A percentile compares a stretch with the other conserved stretches of the same genome.
Evolutionary conservation across 64 coral and sea anemone genomes (phyloP).

Genomic region (Montipora capricornis): DNA sequence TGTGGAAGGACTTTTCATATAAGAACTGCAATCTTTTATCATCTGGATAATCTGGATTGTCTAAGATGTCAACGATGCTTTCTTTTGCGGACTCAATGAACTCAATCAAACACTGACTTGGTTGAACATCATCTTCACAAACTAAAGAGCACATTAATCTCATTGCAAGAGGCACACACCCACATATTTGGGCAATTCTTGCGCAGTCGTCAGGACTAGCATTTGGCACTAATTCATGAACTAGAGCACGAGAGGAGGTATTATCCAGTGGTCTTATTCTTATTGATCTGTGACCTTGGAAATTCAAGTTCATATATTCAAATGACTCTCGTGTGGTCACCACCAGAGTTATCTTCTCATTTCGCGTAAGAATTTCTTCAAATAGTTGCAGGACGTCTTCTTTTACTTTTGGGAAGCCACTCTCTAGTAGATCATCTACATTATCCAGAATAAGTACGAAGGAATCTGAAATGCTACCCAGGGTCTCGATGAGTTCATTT

Average conservation of each 20-base stretch:
- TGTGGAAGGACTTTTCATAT: conserved; percentile 15
- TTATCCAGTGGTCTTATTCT: conserved; percentile 11
- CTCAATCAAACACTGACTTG: neutral
- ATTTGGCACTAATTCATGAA: neutral
- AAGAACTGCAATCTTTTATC: neutral
- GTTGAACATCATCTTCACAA: neutral
- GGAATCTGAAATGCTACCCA: neutral
- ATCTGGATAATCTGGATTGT: neutral
- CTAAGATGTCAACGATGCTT: neutral
- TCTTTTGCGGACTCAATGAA: neutral
- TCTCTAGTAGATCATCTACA: conserved; percentile 44
- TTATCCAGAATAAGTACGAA: conserved; percentile 42
- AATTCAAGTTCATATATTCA: neutral
- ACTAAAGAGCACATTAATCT: neutral
- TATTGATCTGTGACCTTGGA: neutral
- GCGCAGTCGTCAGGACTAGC: neutral
- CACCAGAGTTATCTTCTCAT: neutral
- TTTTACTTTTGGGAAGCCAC: neutral
- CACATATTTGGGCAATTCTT: conserved; percentile 2
- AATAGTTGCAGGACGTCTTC: neutral
- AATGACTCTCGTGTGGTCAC: conserved; percentile 10
- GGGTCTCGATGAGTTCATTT: neutral
- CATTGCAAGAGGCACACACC: conserved; percentile 3
- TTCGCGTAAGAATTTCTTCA: conserved; percentile 29
- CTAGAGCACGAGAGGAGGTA: neutral